phyloP scores from a whole-genome alignment of 2,797 vertebrate genomes.

The Protonibea diacanthus region DNA sequence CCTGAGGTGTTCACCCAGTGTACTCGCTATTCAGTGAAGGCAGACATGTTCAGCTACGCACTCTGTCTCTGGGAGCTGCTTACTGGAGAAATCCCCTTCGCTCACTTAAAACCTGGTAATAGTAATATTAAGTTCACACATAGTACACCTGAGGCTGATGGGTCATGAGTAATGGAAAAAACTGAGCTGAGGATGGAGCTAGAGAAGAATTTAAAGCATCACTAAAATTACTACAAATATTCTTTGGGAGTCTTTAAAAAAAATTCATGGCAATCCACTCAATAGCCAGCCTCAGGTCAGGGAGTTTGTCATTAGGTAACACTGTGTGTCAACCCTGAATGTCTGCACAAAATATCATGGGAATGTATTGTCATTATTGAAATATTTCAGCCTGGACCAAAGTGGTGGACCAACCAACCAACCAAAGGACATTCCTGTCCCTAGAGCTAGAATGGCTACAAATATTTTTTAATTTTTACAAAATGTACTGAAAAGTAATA shows the following conservation, averaged over 20 bases:
- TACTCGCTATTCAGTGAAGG: constrained; percentile 95
- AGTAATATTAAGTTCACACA: no score
- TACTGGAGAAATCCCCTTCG: constrained; percentile 96
- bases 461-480: background rate
- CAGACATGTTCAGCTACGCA: constrained; percentile 96
- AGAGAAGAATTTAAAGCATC: background rate
- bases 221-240: background rate
- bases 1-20: constrained; percentile 97
- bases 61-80: constrained; percentile 97
- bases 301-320: background rate
- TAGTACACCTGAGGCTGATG: no score
- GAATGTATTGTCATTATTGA: background rate
- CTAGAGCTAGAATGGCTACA: background rate
- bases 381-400: background rate
- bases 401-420: background rate
- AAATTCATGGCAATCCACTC: background rate
- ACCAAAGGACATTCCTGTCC: background rate
- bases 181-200: background rate
- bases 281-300: background rate
- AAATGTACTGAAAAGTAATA: background rate
- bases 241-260: background rate
- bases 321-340: background rate
- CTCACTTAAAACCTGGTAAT: constrained; percentile 96
- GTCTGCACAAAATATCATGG: background rate
- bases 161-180: background rate